phyloP scores from a whole-genome alignment of 2,888 invertebrate genomes.

The Serrognathus titanus region DNA sequence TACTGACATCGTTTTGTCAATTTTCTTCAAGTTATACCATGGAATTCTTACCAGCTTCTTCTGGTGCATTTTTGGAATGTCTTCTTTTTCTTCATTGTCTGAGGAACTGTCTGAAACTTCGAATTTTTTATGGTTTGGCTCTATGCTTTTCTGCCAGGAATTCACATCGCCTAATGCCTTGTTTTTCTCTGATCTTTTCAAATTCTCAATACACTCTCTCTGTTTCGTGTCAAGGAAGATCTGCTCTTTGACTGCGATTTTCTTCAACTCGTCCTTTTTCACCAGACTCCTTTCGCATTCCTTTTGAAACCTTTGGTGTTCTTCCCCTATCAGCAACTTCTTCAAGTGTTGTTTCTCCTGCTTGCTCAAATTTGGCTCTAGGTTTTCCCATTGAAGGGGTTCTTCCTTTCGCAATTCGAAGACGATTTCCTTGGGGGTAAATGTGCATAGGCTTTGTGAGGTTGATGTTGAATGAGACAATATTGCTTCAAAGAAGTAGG shows the following conservation, averaged over 20 bases:
- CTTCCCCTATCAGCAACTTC: conserved; percentile 55
- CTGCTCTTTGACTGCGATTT: conserved; percentile 59
- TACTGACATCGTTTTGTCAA: conserved; percentile 44
- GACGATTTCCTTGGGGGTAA: conserved; percentile 60
- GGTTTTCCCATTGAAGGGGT: conserved; percentile 54
- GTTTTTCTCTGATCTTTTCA: conserved; percentile 59
- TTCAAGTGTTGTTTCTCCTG: conserved; percentile 57
- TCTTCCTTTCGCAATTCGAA: conserved; percentile 65
- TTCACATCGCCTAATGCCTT: conserved; percentile 66
- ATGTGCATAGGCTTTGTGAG: conserved; percentile 60
- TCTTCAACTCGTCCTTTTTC: conserved; percentile 55
- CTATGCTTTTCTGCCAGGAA: conserved; percentile 51
- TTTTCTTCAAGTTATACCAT: conserved; percentile 38
- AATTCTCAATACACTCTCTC: conserved; percentile 60
- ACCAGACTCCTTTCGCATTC: conserved; percentile 53
- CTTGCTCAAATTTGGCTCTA: conserved; percentile 58
- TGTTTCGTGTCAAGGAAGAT: conserved; percentile 58
- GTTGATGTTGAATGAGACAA: conserved; percentile 61
- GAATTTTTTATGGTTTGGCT: conserved; percentile 21
- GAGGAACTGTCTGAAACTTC: conserved; percentile 18
- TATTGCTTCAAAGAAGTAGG: conserved; percentile 73
- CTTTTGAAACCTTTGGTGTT: conserved; percentile 55
- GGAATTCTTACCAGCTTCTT: conserved; percentile 26
- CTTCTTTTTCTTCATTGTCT: neutral
- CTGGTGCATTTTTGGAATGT: neutral